Evolutionary conservation across 2,888 invertebrate genomes (phyloP).

Genomic region (Oligia latruncula): DNA sequence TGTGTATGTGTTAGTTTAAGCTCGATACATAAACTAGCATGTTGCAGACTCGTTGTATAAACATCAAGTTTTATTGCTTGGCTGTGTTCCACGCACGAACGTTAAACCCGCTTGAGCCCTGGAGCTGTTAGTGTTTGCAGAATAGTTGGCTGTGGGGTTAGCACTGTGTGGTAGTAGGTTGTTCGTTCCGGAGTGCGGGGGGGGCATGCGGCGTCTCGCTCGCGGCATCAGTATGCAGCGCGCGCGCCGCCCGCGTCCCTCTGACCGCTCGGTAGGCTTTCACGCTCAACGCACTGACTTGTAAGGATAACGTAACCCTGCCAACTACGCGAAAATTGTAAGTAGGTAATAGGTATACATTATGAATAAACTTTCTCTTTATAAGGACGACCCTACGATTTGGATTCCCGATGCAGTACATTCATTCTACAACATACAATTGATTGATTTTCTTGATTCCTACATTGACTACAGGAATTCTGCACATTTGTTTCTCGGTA

Average conservation of each 20-base stretch:
- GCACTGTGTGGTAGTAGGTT: constrained; percentile 67
- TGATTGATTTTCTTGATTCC: background rate
- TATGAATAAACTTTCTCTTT: constrained; percentile 58
- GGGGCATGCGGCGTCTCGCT: constrained; percentile 37
- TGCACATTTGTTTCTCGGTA: background rate
- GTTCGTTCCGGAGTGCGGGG: constrained; percentile 52
- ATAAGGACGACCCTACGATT: constrained; percentile 13
- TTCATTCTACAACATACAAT: background rate
- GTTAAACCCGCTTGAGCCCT: constrained; percentile 84
- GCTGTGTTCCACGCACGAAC: constrained; percentile 88
- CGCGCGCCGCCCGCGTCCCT: constrained; percentile 62
- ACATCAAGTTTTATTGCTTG: constrained; percentile 90
- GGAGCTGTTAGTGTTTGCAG: constrained; percentile 83
- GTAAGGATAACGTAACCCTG: constrained; percentile 39
- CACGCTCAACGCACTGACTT: constrained; percentile 62
- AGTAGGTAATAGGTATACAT: constrained; percentile 24
- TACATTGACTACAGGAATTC: background rate
- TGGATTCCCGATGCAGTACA: background rate
- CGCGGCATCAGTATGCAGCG: constrained; percentile 67
- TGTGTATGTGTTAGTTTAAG: constrained; percentile 71
- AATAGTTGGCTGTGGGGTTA: constrained; percentile 78
- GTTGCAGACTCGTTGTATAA: constrained; percentile 85
- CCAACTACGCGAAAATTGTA: constrained; percentile 42
- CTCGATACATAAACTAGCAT: constrained; percentile 82
- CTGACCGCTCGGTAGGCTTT: constrained; percentile 62